Conservation (phyloP, 2,888 invertebrate species). For the Bombylius major region DNA sequence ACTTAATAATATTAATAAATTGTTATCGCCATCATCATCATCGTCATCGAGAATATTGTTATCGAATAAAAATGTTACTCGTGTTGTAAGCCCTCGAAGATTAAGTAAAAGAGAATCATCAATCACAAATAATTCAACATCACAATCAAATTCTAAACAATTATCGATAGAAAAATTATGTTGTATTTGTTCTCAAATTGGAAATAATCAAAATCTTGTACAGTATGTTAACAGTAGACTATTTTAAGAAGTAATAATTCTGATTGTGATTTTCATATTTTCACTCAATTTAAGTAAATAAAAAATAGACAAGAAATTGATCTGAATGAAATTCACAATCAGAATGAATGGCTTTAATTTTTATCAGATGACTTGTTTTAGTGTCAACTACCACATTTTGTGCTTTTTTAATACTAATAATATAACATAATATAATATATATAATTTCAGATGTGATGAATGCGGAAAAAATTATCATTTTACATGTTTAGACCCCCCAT, state of each 20-base stretch:
- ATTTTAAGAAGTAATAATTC: background rate
- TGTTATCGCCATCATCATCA: background rate
- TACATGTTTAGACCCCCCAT: constrained; percentile 82
- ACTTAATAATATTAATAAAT: background rate
- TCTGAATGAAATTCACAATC: background rate
- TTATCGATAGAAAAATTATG: background rate
- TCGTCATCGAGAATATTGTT: background rate
- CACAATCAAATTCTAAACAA: background rate
- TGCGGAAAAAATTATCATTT: constrained; percentile 86
- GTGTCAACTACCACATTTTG: background rate
- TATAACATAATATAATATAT: too few species aligned
- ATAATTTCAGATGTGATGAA: constrained; percentile 66
- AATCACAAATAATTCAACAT: background rate
- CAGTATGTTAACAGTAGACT: constrained; percentile 3
- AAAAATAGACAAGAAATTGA: background rate
- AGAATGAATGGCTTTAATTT: too few species aligned
- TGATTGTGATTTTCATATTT: too few species aligned
- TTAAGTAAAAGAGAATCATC: constrained; percentile 4
- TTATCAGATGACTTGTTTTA: too few species aligned
- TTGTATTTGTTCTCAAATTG: constrained; percentile 4
- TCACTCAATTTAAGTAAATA: too few species aligned
- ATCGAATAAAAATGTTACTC: background rate
- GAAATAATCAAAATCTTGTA: constrained; percentile 13
- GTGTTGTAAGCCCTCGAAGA: constrained; percentile 6
- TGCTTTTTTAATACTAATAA: constrained; percentile 1